Evolutionary conservation across 2,888 invertebrate genomes (phyloP).

Genomic region (Trissolcus japonicus): DNA sequence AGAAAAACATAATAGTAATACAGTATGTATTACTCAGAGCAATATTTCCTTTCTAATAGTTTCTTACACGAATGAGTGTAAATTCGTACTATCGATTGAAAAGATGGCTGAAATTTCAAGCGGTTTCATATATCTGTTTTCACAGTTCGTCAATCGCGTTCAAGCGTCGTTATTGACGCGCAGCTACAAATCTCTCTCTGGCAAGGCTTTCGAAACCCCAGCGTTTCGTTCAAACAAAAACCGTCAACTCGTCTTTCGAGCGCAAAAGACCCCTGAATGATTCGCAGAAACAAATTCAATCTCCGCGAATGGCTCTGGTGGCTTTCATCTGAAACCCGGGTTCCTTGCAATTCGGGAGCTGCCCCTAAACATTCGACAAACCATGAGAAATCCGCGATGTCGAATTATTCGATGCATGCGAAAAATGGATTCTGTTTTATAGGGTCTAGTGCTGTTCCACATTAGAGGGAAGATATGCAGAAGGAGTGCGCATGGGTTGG

Average conservation of each 20-base stretch:
- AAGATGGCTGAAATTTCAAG: slow-evolving; percentile 9
- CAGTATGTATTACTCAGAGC: too few relatives aligned
- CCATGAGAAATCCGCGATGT: slow-evolving; percentile 62
- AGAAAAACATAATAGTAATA: too few relatives aligned
- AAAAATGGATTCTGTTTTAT: slow-evolving; percentile 59
- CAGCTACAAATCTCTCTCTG: slow-evolving; percentile 29
- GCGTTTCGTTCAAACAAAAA: slow-evolving; percentile 36
- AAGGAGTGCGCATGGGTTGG: slow-evolving; percentile 22
- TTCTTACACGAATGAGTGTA: not conserved
- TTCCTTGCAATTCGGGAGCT: slow-evolving; percentile 22
- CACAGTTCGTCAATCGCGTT: slow-evolving; percentile 25
- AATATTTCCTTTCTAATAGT: too few relatives aligned
- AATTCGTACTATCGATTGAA: not conserved
- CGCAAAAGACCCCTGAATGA: slow-evolving; percentile 43
- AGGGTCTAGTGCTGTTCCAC: slow-evolving; percentile 47
- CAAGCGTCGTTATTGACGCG: slow-evolving; percentile 36
- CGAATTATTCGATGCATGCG: slow-evolving; percentile 62
- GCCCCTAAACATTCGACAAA: slow-evolving; percentile 34
- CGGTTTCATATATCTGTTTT: slow-evolving; percentile 18
- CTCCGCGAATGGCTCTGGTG: slow-evolving; percentile 32
- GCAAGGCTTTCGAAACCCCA: not conserved
- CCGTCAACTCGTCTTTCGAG: slow-evolving; percentile 34
- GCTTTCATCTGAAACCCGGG: slow-evolving; percentile 15
- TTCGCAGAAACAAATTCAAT: slow-evolving; percentile 53
- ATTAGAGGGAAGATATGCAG: slow-evolving; percentile 19